These are phyloP conservation scores for Hemitrygon akajei DNA, from an alignment of 2,797 vertebrate genomes.

Conservation along the genomic window DNA sequence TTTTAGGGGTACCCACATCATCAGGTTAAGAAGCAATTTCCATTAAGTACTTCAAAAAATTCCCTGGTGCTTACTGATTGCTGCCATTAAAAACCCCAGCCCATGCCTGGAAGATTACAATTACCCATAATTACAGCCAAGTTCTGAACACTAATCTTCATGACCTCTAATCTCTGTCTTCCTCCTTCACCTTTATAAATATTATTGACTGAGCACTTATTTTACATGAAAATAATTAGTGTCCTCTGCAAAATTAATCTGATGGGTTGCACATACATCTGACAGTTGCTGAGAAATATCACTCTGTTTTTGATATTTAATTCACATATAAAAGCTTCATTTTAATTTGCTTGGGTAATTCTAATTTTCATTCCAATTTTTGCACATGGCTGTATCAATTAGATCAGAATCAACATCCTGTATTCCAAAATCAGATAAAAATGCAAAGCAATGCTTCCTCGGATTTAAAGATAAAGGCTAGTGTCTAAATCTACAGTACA, in stretches of 20 bases:
- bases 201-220: background rate
- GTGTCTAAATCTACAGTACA: background rate
- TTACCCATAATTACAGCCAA: background rate
- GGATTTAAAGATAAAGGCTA: too few species aligned
- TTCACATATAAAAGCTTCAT: background rate
- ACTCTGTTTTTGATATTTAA: too few species aligned
- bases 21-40: background rate
- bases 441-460: background rate
- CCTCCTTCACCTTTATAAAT: background rate
- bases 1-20: background rate
- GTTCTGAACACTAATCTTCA: background rate
- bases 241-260: background rate
- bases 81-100: background rate
- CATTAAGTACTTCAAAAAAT: background rate
- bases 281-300: background rate
- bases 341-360: background rate
- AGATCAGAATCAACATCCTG: background rate
- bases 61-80: background rate
- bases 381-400: background rate
- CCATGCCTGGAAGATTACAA: background rate
- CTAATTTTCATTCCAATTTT: background rate
- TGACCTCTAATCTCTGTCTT: background rate
- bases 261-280: background rate
- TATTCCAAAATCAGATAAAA: background rate
- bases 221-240: background rate